phyloP scores from a whole-genome alignment of 2,797 vertebrate genomes.

The Denticeps clupeoides region DNA sequence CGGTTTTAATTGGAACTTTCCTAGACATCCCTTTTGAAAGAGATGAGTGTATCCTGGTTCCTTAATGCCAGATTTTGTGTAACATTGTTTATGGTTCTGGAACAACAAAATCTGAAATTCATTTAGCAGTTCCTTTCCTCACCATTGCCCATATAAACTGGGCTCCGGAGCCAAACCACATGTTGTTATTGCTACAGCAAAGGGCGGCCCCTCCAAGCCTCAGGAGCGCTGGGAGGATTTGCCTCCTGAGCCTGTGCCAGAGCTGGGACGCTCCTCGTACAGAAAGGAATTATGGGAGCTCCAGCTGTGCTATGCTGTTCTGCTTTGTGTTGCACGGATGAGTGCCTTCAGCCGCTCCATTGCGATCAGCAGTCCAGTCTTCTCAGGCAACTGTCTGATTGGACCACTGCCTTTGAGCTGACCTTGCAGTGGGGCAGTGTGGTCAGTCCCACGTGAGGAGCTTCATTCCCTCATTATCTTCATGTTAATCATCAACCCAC shows the following conservation, averaged over 20 bases:
- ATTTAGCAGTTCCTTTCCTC: conserved; percentile 57
- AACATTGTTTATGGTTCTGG: conserved; percentile 53
- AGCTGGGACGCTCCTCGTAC: conserved; percentile 30
- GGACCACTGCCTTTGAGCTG: conserved; percentile 43
- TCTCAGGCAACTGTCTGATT: conserved; percentile 21
- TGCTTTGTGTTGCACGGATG: too few relatives aligned
- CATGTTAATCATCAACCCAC: conserved; percentile 35
- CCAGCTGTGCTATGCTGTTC: background rate
- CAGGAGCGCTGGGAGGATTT: conserved; percentile 50
- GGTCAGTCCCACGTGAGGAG: conserved; percentile 43
- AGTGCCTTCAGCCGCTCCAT: background rate
- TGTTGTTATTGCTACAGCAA: conserved; percentile 50
- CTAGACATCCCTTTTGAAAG: conserved; percentile 19
- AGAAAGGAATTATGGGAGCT: conserved; percentile 17
- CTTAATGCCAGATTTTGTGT: conserved; percentile 35
- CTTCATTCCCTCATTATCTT: conserved; percentile 48
- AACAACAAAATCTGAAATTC: conserved; percentile 63
- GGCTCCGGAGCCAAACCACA: conserved; percentile 61
- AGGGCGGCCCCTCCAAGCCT: conserved; percentile 54
- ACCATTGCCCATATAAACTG: conserved; percentile 50
- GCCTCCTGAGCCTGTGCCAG: conserved; percentile 41
- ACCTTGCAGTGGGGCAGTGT: conserved; percentile 48
- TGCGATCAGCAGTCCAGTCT: conserved; percentile 4
- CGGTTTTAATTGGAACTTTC: conserved; percentile 18
- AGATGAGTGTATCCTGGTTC: conserved; percentile 5